Percentiles rank a stretch among this genome's conserved stretches.
These are phyloP conservation scores for Oophaga pumilio DNA, from an alignment of 2,113 vertebrate genomes.

Conservation along the genomic window DNA sequence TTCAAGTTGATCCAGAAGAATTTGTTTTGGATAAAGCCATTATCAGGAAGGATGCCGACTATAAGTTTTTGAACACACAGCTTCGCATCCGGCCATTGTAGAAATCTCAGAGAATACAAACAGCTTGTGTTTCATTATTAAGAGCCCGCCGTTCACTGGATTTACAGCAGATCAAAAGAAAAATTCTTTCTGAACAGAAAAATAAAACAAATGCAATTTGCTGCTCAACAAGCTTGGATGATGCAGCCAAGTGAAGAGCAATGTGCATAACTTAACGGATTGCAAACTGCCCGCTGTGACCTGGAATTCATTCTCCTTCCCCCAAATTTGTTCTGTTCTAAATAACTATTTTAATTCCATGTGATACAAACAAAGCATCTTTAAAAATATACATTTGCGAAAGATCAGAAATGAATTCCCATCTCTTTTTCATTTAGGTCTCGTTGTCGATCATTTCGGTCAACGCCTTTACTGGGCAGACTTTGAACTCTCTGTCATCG, in stretches of 20 bases:
- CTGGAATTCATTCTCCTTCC: constrained; percentile 24
- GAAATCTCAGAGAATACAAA: constrained; percentile 24
- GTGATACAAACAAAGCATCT: neutral
- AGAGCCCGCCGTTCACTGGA: constrained; percentile 14
- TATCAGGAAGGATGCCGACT: constrained; percentile 2
- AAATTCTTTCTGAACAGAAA: constrained; percentile 20
- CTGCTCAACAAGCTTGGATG: constrained; percentile 8
- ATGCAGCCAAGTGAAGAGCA: neutral
- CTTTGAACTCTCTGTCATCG: constrained; percentile 91
- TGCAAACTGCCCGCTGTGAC: constrained; percentile 22
- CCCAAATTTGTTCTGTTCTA: constrained; percentile 10
- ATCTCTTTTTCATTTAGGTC: constrained; percentile 74
- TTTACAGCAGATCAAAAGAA: constrained; percentile 40
- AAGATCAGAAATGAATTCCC: neutral
- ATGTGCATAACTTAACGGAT: constrained; percentile 39
- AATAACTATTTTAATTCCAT: constrained; percentile 29
- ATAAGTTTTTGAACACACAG: constrained; percentile 39
- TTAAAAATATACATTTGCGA: neutral
- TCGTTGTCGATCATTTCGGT: constrained; percentile 92
- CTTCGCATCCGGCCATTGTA: neutral
- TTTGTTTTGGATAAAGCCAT: constrained; percentile 32
- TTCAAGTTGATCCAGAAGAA: constrained; percentile 20
- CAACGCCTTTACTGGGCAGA: constrained; percentile 97
- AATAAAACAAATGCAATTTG: constrained; percentile 52
- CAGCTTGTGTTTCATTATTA: constrained; percentile 57